Evolutionary conservation across 2,888 invertebrate species (phyloP).

Genomic region (Meloe dianella): DNA sequence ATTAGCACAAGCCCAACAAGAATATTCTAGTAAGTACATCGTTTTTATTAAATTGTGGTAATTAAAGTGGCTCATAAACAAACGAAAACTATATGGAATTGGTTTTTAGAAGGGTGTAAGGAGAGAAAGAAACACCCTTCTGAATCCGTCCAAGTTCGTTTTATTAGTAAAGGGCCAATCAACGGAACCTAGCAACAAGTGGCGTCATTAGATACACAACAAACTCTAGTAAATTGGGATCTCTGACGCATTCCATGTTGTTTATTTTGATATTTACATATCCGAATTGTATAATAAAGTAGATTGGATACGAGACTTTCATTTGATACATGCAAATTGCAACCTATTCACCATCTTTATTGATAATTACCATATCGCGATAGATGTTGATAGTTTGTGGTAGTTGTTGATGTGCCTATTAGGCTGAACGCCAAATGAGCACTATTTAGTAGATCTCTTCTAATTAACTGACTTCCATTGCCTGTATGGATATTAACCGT

Average conservation of each 20-base stretch:
- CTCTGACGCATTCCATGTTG: constrained; percentile 33
- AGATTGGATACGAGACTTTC: background rate
- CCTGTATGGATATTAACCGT: no score
- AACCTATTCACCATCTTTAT: background rate
- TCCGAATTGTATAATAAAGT: background rate
- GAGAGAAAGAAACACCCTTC: no score
- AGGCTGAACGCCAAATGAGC: no score
- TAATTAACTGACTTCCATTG: no score
- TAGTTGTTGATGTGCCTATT: no score
- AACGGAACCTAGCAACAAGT: constrained; percentile 43
- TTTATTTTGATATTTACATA: constrained; percentile 14
- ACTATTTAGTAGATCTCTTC: no score
- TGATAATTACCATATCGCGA: background rate
- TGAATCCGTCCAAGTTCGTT: background rate
- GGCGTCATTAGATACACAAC: constrained; percentile 47
- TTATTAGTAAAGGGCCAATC: constrained; percentile 13
- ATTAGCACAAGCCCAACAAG: constrained; percentile 65
- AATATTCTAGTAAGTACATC: constrained; percentile 63
- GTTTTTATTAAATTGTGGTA: background rate
- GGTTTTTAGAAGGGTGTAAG: no score
- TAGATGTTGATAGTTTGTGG: no score
- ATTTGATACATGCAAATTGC: background rate
- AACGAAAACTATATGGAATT: no score
- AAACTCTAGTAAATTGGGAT: constrained; percentile 45
- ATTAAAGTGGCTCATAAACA: background rate